These are phyloP conservation scores for Eupithecia dodoneata DNA, from an alignment of 2,888 invertebrate species.

Conservation along the genomic window DNA sequence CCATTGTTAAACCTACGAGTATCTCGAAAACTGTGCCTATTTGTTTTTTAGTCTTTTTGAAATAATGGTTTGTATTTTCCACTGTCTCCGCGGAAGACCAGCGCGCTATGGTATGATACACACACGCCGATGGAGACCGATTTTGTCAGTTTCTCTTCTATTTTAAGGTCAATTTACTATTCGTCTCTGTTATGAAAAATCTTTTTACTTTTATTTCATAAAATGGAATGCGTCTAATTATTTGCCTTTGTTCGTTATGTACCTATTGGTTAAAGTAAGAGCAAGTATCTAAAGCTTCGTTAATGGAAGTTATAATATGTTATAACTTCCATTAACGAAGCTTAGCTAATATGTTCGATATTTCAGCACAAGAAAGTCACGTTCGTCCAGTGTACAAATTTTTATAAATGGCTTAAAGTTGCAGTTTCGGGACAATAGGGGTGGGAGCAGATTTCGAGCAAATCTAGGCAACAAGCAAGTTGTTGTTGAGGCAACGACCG, in stretches of 20 bases:
- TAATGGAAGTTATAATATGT: too few relatives aligned
- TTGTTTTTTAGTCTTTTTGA: conserved; percentile 52
- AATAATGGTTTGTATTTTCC: conserved; percentile 52
- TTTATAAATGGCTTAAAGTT: not conserved
- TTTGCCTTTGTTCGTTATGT: conserved; percentile 5
- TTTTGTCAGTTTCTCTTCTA: too few relatives aligned
- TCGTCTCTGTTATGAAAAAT: too few relatives aligned
- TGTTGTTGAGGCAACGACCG: too few relatives aligned
- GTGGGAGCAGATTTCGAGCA: not conserved
- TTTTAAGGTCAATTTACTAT: too few relatives aligned
- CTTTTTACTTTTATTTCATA: conserved; percentile 51
- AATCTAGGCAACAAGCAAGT: not conserved
- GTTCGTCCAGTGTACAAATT: not conserved
- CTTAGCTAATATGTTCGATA: not conserved
- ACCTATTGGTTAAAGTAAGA: not conserved
- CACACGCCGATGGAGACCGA: too few relatives aligned
- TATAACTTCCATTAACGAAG: too few relatives aligned
- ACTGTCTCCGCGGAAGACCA: too few relatives aligned
- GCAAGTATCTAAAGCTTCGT: not conserved
- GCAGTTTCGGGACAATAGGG: not conserved
- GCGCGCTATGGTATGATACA: too few relatives aligned
- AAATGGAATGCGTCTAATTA: conserved; percentile 38
- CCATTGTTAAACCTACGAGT: conserved; percentile 59
- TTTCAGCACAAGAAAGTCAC: not conserved
- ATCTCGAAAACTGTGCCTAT: conserved; percentile 61